Evolutionary conservation across 2,888 invertebrate genomes (phyloP).

Genomic region (Xylota sylvarum): DNA sequence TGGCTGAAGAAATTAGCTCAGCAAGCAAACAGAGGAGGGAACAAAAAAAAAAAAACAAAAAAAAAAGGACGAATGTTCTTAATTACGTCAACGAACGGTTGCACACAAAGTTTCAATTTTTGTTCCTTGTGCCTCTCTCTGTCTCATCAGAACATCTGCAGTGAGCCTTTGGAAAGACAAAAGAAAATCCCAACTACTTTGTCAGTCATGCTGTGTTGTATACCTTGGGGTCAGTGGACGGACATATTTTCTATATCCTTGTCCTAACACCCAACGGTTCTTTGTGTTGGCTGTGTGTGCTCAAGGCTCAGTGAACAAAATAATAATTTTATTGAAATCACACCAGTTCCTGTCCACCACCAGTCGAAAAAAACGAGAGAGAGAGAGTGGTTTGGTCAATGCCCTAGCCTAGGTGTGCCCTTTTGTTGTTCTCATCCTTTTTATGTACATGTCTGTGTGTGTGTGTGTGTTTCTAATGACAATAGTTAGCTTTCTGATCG

Average conservation of each 20-base stretch:
- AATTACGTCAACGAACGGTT: conserved; percentile 64
- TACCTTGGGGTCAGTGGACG: conserved; percentile 55
- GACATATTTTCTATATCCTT: conserved; percentile 17
- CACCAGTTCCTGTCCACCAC: conserved; percentile 35
- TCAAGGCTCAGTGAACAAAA: conserved; percentile 71
- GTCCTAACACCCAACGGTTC: conserved; percentile 16
- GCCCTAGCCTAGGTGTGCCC: conserved; percentile 41
- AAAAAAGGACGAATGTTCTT: conserved; percentile 50
- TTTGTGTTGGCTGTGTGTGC: conserved; percentile 41
- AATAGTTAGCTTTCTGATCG: conserved; percentile 70
- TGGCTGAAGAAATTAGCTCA: conserved; percentile 50
- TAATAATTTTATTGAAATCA: conserved; percentile 74
- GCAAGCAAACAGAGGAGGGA: conserved; percentile 11
- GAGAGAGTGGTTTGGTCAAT: conserved; percentile 51
- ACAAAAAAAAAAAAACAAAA: background rate
- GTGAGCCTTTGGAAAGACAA: conserved; percentile 38
- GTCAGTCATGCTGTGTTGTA: conserved; percentile 21
- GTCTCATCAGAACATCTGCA: conserved; percentile 70
- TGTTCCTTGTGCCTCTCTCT: conserved; percentile 32
- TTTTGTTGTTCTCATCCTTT: conserved; percentile 1
- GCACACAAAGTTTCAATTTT: conserved; percentile 57
- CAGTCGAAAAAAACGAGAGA: background rate
- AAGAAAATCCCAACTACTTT: conserved; percentile 34
- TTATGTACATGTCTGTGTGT: background rate
- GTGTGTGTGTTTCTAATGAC: conserved; percentile 53